Evolutionary conservation across 2,888 invertebrate genomes (phyloP).

Genomic region (Hirtodrosophila confusa): DNA sequence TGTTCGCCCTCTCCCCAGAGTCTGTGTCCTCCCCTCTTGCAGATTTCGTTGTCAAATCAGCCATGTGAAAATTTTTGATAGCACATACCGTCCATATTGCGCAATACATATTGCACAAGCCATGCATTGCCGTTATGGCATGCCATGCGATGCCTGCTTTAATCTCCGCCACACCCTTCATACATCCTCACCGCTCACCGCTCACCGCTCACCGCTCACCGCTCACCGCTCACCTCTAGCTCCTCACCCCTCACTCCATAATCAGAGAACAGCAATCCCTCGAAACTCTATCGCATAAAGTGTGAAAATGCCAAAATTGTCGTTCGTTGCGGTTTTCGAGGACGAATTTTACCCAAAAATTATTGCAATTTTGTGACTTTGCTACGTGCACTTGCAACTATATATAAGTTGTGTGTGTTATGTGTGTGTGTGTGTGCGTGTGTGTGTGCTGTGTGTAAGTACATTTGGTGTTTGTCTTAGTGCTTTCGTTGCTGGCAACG

Average conservation of each 20-base stretch:
- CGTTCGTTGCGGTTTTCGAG: constrained; percentile 67
- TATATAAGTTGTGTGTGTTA: constrained; percentile 3
- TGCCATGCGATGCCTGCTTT: constrained; percentile 9
- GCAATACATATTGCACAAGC: constrained; percentile 49
- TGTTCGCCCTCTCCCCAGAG: background rate
- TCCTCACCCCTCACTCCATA: background rate
- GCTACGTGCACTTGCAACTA: constrained; percentile 57
- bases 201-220: background rate
- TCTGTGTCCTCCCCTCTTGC: no score
- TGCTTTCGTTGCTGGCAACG: constrained; percentile 39
- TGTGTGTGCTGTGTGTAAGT: constrained; percentile 24
- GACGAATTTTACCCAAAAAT: constrained; percentile 62
- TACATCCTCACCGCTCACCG: background rate
- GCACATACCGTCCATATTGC: constrained; percentile 42
- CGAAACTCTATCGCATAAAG: constrained; percentile 50
- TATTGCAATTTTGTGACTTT: constrained; percentile 74
- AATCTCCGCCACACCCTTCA: constrained; percentile 5
- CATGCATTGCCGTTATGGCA: constrained; percentile 23
- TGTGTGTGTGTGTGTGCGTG: constrained; percentile 14
- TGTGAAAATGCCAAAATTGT: constrained; percentile 74
- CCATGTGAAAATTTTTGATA: constrained; percentile 47
- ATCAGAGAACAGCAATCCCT: background rate
- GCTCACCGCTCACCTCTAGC: background rate
- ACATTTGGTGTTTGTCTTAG: constrained; percentile 57
- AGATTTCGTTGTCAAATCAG: constrained; percentile 26